Evolutionary conservation across 2,113 vertebrate genomes (phyloP), one percentile per base, ranked within the genome.

Genomic region (Daubentonia madagascariensis): DNA sequence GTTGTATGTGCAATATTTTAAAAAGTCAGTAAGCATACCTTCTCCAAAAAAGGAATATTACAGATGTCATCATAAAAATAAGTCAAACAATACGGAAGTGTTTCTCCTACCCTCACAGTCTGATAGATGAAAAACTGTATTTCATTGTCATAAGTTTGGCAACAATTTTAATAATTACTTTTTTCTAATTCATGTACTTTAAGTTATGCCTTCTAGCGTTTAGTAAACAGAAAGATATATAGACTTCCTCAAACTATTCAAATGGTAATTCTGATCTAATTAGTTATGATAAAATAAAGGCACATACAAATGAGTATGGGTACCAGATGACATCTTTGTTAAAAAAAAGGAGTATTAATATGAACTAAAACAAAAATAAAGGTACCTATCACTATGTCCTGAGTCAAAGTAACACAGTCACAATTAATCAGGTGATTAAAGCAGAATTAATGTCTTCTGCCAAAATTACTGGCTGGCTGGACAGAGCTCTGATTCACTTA

Each of bases 71-170:
- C 13, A 88, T 59, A 59, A 67, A 88, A 78, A 70, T 20, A 79
- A 78, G 37, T 65, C 83, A 70, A 91, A 96, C 32, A 70, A 20
- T 35, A 88, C 12, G 63, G 32, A 83, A 79, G 18, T 57, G 54
- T n/a, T 59, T 59, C 6, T 23, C 12, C 28, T 85, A 22, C 30
- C 9, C 20, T 65, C 63, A 91, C 2, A 43, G 7, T 67, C 63
- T 89, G 16, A 67, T 48, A 30, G 52, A n/a, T 94, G 6, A 67
- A 94, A 94, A 79, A 89, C 13, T 79, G 1, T 87, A 89, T 88
- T 70, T 93, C 61, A 93, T 35, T 89, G 48, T 37, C 88, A 61
- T 30, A 78, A 89, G 57, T 81, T 97, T 97, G 97, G 94, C 85
- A 97, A 89, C 54, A 78, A 50, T 88, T 45, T 87, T 94, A 92